Conservation (phyloP, 2,888 invertebrate species). For the Conops quadrifasciatus region DNA sequence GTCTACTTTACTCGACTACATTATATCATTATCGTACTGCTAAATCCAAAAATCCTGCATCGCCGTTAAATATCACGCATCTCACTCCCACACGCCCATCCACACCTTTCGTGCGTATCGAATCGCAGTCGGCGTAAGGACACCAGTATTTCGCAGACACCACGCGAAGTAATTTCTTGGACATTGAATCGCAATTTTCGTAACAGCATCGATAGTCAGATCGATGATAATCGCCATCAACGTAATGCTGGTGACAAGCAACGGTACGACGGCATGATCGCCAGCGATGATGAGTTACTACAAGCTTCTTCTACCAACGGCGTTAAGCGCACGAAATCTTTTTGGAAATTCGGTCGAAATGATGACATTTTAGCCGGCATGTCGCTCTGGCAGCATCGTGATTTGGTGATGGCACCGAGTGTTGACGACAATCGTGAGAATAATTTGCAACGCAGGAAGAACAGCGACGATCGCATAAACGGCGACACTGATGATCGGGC, state of each 20-base stretch:
- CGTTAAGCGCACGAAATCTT: slow-evolving; percentile 84
- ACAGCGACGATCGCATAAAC: slow-evolving; percentile 38
- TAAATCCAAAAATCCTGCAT: background rate
- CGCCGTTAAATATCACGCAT: background rate
- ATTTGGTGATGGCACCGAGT: slow-evolving; percentile 71
- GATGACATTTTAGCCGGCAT: slow-evolving; percentile 85
- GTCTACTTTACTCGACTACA: slow-evolving; percentile 24
- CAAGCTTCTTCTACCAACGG: slow-evolving; percentile 67
- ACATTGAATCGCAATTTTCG: slow-evolving; percentile 61
- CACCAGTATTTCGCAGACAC: slow-evolving; percentile 53
- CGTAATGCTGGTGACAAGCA: slow-evolving; percentile 24
- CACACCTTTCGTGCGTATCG: background rate
- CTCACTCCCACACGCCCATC: background rate
- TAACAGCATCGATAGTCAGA: slow-evolving; percentile 60
- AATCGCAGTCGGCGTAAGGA: slow-evolving; percentile 52
- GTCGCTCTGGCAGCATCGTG: slow-evolving; percentile 87
- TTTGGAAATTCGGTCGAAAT: slow-evolving; percentile 79
- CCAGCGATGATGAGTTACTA: slow-evolving; percentile 62
- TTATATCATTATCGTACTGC: background rate
- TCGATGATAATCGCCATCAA: slow-evolving; percentile 53
- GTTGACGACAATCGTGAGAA: slow-evolving; percentile 54
- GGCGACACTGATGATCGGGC: slow-evolving; percentile 1
- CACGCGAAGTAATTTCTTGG: slow-evolving; percentile 61
- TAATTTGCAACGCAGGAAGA: slow-evolving; percentile 41
- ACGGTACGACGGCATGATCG: slow-evolving; percentile 53